Conservation (phyloP, 2,797 vertebrate genomes). For the Cichlasoma orientale region DNA sequence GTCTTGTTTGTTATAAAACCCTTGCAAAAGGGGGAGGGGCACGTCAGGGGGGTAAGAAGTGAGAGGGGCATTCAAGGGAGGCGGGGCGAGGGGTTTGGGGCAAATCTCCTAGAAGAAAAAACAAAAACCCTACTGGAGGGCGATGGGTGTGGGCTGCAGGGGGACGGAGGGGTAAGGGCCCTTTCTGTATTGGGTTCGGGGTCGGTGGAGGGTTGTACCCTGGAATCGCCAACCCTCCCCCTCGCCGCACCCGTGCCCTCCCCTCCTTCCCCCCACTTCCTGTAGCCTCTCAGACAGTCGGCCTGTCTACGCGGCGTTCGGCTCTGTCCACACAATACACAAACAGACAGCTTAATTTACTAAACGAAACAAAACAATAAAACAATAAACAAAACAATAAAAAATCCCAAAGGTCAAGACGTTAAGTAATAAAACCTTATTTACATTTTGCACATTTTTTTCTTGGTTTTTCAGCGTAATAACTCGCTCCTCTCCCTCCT, state of each 20-base stretch:
- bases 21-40: slow-evolving; percentile 47
- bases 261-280: slow-evolving; percentile 59
- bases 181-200: slow-evolving; percentile 52
- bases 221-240: slow-evolving; percentile 53
- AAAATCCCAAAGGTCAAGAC: slow-evolving; percentile 82
- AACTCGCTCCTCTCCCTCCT: slow-evolving; percentile 77
- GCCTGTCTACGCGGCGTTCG: slow-evolving; percentile 81
- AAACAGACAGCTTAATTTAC: slow-evolving; percentile 78
- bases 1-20: slow-evolving; percentile 66
- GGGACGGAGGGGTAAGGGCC: slow-evolving; percentile 61
- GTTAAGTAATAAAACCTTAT: slow-evolving; percentile 87
- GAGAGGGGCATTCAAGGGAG: slow-evolving; percentile 37
- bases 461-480: slow-evolving; percentile 80
- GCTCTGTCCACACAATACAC: slow-evolving; percentile 81
- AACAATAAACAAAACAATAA: slow-evolving; percentile 74
- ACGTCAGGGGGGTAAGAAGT: slow-evolving; percentile 50
- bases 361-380: slow-evolving; percentile 73
- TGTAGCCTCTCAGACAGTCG: slow-evolving; percentile 70
- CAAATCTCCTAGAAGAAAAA: slow-evolving; percentile 66
- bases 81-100: slow-evolving; percentile 40
- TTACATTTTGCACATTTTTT: slow-evolving; percentile 88
- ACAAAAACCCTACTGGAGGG: slow-evolving; percentile 65
- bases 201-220: slow-evolving; percentile 51
- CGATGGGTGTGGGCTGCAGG: slow-evolving; percentile 62
- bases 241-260: slow-evolving; percentile 45